Evolutionary conservation across 2,797 vertebrate genomes (phyloP).

Genomic region (Hafferia zeledoni): DNA sequence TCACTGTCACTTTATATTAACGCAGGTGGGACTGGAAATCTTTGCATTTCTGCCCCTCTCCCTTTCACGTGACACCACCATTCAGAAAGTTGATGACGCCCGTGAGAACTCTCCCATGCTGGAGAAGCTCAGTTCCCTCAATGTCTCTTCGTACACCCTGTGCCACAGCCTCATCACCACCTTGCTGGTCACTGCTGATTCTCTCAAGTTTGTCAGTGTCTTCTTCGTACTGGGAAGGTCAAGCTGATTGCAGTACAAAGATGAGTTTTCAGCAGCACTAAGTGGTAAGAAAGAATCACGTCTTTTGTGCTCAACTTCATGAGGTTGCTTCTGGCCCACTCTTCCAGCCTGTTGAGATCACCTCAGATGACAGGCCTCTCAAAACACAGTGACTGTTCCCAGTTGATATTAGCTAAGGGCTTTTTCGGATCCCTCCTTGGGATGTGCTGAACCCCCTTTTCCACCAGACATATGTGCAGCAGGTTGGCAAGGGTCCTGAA

Average conservation of each 20-base stretch:
- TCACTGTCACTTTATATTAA: too few relatives aligned
- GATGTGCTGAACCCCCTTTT: background rate
- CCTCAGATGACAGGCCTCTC: rapidly evolving
- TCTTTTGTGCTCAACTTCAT: background rate
- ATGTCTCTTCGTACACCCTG: background rate
- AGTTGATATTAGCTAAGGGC: background rate
- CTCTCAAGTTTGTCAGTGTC: background rate
- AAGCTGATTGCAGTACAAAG: background rate
- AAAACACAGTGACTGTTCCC: background rate
- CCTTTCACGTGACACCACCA: too few relatives aligned
- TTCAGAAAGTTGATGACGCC: background rate
- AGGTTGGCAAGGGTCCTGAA: background rate
- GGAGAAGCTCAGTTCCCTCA: background rate
- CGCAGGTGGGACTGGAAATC: too few relatives aligned
- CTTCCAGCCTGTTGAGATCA: background rate
- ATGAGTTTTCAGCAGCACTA: background rate
- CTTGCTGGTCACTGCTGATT: background rate
- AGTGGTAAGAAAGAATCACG: background rate
- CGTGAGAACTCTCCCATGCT: background rate
- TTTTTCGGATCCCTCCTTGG: background rate
- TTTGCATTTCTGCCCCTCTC: too few relatives aligned
- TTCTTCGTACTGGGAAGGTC: background rate
- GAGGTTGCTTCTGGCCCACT: background rate
- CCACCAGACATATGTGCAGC: background rate
- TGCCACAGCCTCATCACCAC: background rate